phyloP scores from a whole-genome alignment of 2,113 vertebrate genomes.

The Pelusios castaneus region DNA sequence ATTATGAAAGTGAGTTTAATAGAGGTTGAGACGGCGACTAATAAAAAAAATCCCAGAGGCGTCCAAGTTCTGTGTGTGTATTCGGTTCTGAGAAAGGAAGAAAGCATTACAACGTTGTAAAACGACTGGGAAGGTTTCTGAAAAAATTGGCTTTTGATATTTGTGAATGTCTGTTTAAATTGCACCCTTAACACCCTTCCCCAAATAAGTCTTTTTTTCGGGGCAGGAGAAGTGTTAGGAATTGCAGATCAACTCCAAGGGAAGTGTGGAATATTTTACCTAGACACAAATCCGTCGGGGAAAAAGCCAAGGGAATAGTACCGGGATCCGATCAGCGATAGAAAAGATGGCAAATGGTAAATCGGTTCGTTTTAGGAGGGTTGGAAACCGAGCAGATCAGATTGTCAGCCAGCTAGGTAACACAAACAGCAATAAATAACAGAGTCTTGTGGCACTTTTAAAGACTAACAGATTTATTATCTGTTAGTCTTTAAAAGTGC shows the following conservation, averaged over 20 bases:
- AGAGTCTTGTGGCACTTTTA: no score
- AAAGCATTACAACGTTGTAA: not conserved
- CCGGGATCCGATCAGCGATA: conserved; percentile 35
- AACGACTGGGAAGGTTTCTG: not conserved
- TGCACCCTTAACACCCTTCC: fast-evolving
- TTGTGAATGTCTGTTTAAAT: not conserved
- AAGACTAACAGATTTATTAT: no score
- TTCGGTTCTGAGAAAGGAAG: not conserved
- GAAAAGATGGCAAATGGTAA: conserved; percentile 55
- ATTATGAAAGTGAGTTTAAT: not conserved
- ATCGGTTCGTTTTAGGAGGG: not conserved
- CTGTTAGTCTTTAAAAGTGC: no score
- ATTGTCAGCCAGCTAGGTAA: conserved; percentile 22
- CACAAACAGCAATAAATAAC: conserved; percentile 1
- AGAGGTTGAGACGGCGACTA: not conserved
- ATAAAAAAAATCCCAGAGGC: not conserved
- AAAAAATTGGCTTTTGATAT: not conserved
- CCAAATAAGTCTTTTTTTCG: not conserved
- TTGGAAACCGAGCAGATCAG: conserved; percentile 26
- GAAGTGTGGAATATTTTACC: conserved; percentile 77
- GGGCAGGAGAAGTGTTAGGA: not conserved
- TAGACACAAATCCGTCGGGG: conserved; percentile 61
- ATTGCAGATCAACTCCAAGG: conserved; percentile 68
- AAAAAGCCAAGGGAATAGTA: conserved; percentile 55
- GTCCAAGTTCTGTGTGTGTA: not conserved